Evolutionary conservation across 2,888 invertebrate genomes (phyloP).

Genomic region (Hypomecis punctinalis): DNA sequence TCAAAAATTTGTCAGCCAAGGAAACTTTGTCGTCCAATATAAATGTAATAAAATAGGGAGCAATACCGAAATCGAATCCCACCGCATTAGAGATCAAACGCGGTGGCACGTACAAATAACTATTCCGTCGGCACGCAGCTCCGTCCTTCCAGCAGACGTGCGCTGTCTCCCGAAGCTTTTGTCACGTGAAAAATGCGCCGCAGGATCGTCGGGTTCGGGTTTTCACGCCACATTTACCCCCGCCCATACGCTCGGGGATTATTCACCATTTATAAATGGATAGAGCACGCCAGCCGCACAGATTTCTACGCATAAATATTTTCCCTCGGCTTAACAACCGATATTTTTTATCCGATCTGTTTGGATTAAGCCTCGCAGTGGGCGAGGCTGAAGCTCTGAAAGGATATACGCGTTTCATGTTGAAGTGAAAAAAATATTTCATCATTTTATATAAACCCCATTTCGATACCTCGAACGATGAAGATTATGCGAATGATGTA

Average conservation of each 20-base stretch:
- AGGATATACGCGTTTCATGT: conserved; percentile 16
- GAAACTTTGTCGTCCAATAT: conserved; percentile 6
- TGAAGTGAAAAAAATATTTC: conserved; percentile 14
- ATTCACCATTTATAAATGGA: conserved; percentile 79
- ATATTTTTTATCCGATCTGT: conserved; percentile 49
- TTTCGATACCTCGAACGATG: conserved; percentile 11
- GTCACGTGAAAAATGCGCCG: conserved; percentile 74
- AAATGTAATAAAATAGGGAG: conserved; percentile 20
- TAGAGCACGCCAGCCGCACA: conserved; percentile 67
- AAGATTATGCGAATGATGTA: background rate
- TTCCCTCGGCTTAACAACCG: conserved; percentile 51
- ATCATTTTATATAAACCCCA: conserved; percentile 3
- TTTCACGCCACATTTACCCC: conserved; percentile 79
- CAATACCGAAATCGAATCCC: conserved; percentile 35
- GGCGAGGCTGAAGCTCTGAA: conserved; percentile 22
- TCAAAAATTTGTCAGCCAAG: too few relatives aligned
- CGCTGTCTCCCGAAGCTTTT: conserved; percentile 69
- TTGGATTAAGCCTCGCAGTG: conserved; percentile 36
- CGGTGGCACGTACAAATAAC: conserved; percentile 34
- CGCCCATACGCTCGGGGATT: conserved; percentile 70
- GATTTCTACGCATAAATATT: conserved; percentile 69
- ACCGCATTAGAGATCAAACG: conserved; percentile 47
- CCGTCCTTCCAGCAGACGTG: conserved; percentile 57
- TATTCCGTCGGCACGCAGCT: conserved; percentile 28
- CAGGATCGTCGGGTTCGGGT: conserved; percentile 64